Base-by-base conservation (phyloP, 2,888 invertebrate species). In the Danaus chrysippus region DNA sequence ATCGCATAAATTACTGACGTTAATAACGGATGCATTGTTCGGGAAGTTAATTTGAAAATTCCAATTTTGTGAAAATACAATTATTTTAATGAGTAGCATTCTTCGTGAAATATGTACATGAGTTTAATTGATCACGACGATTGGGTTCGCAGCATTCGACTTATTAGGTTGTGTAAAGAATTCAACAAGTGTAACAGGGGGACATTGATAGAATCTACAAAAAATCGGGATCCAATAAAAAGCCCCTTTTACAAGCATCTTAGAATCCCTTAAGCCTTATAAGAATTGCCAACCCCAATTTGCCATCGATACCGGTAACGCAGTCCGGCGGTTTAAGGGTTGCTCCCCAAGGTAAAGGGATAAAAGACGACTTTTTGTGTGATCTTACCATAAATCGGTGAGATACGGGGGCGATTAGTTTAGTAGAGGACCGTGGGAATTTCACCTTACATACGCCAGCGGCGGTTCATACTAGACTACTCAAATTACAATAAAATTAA, bases 231-330 rank as follows among this genome's bases (percentile, higher is more conserved):
- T 74, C 79, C 76, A 76, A 79, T 81, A 80, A 82, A 76, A 78
- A 75, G 68, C 68, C 74, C 78, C 77, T 74, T 76, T 82, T 82
- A 81, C 81, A 82, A 82, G 75, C 80, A 75, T 77, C 76, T 78
- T 70, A 74, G 75, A 73, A 77, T 79, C 79, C 78, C 75, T 78
- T 80, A 83, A 83, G 84, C 82, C 80, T 84, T 78, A 78, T 78
- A 78, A 81, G 77, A 74, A 76, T 75, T 72, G 75, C 74, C 74
- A 72, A 78, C 86, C 87, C 86, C 84, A 87, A 87, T 87, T 88
- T 86, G 85, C 78, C 83, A 87, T 89, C 86, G 87, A 89, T 88
- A 88, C 84, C 77, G 81, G 79, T 77, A 81, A 83, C 82, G 77
- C 76, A 79, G 84, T 81, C 84, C 84, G 77, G 74, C 73, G 77